Conservation (phyloP, 2,797 vertebrate species). For the Myotis vivesi region DNA sequence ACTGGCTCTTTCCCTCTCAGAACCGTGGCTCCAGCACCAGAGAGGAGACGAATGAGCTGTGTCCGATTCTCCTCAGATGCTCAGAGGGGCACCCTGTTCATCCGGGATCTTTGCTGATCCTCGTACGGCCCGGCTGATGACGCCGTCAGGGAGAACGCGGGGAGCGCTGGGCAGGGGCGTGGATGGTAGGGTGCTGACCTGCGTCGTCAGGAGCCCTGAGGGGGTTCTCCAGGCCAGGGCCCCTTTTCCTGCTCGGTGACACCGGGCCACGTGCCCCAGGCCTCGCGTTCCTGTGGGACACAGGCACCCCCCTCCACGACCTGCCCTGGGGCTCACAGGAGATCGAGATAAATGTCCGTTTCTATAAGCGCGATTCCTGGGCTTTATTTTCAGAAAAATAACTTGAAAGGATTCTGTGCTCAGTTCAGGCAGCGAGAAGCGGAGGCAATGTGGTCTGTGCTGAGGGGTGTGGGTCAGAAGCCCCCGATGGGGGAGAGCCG, state of each 20-base stretch:
- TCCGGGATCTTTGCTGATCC: background rate
- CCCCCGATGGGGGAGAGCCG: constrained; percentile 30
- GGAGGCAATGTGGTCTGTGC: background rate
- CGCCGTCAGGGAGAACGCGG: too few relatives aligned
- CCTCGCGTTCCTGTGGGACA: background rate
- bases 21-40: background rate
- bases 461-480: background rate
- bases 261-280: background rate
- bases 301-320: background rate
- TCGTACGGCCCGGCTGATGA: too few relatives aligned
- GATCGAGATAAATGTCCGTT: background rate
- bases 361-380: background rate
- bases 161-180: background rate
- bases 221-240: background rate
- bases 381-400: background rate
- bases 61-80: too few relatives aligned
- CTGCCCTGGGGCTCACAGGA: background rate
- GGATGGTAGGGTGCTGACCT: background rate
- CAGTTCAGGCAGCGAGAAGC: background rate
- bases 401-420: background rate
- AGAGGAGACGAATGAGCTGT: background rate
- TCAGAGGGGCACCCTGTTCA: too few relatives aligned
- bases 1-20: background rate
- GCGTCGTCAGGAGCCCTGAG: background rate
- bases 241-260: background rate